A percentile compares a stretch with the other conserved stretches of the same genome.
phyloP scores from a whole-genome alignment of 92 coral and sea anemone species.

The Blastomussa wellsi region DNA sequence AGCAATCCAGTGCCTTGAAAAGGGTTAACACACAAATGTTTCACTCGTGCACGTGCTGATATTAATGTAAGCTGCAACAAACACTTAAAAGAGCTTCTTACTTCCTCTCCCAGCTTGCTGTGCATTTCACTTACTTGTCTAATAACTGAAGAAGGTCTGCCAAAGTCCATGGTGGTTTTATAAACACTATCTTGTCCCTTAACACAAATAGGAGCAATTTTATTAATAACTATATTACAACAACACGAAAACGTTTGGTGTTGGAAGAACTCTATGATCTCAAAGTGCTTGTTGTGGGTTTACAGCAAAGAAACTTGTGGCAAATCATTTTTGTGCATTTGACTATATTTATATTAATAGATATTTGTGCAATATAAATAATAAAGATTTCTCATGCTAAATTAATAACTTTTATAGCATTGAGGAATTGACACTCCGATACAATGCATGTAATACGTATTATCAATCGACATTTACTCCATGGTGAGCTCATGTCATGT shows the following conservation, averaged over 20 bases:
- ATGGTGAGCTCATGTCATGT: not conserved
- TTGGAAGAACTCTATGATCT: not conserved
- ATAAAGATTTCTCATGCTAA: too few species aligned
- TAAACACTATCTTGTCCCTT: conserved; percentile 81
- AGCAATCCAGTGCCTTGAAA: conserved; percentile 87
- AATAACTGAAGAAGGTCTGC: conserved; percentile 79
- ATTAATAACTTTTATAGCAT: too few species aligned
- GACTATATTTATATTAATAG: too few species aligned
- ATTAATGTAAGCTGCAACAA: too few species aligned
- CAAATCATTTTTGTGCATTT: too few species aligned
- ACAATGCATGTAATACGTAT: not conserved
- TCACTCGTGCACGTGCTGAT: not conserved
- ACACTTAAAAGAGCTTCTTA: not conserved
- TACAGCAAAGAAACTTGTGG: not conserved
- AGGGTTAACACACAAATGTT: not conserved
- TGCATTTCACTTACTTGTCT: conserved; percentile 76
- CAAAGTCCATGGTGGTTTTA: conserved; percentile 98
- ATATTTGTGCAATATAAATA: too few species aligned
- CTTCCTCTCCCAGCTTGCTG: not conserved
- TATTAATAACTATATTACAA: too few species aligned
- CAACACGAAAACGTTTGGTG: not conserved
- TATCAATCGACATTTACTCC: not conserved
- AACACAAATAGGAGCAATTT: not conserved
- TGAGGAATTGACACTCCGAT: too few species aligned
- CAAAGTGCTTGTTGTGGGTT: not conserved